Conservation (phyloP, 1,140 invertebrate species). For the Leguminivora glycinivorella region DNA sequence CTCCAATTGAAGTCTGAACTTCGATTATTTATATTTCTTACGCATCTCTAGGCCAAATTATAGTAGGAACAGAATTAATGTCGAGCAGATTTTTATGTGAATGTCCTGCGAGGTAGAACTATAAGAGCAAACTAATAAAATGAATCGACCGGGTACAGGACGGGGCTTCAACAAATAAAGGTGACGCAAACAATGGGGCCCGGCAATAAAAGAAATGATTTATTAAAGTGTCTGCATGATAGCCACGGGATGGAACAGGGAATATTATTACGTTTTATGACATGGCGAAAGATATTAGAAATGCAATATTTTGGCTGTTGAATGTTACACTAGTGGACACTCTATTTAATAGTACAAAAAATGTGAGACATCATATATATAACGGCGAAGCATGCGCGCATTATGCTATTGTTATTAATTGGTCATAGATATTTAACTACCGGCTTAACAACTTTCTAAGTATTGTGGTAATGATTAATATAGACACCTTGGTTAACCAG, state of each 20-base stretch:
- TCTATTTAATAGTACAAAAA: no score
- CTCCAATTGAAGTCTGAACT: neutral
- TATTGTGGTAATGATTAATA: constrained; percentile 13
- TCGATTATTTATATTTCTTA: neutral
- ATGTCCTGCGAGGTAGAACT: constrained; percentile 28
- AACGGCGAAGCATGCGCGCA: no score
- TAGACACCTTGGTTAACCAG: neutral
- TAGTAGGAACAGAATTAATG: neutral
- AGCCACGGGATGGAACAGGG: constrained; percentile 30
- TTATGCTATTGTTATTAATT: neutral
- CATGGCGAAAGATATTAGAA: constrained; percentile 29
- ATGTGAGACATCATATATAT: no score
- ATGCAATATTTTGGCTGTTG: constrained; percentile 33
- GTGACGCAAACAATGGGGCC: constrained; percentile 44
- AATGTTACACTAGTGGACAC: constrained; percentile 1
- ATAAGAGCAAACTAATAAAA: constrained; percentile 39
- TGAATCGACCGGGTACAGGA: constrained; percentile 39
- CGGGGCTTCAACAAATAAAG: constrained; percentile 46
- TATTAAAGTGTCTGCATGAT: constrained; percentile 50
- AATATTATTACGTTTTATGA: constrained; percentile 36
- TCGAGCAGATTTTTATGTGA: neutral
- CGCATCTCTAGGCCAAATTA: neutral
- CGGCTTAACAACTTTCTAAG: constrained; percentile 12
- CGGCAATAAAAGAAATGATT: constrained; percentile 55
- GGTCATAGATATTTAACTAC: constrained; percentile 2